Percentiles rank a stretch among this genome's conserved stretches.
Conservation (phyloP, 1,140 invertebrate genomes). For the Sarcophaga bullata region DNA sequence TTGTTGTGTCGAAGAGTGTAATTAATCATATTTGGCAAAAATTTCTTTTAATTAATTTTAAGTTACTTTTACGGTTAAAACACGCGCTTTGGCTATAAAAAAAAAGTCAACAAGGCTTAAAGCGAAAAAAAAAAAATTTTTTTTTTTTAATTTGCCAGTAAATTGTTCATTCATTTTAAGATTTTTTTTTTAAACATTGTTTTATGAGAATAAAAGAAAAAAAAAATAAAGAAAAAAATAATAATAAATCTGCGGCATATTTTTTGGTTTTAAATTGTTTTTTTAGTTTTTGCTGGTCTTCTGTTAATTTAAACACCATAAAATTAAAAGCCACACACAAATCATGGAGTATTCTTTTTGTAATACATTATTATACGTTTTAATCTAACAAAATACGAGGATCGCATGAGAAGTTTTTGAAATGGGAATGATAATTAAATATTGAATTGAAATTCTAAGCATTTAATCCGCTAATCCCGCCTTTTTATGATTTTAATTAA, state of each 20-base stretch:
- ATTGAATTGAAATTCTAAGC: too few species aligned
- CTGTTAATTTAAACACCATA: constrained; percentile 15
- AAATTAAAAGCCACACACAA: neutral
- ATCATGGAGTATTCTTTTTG: neutral
- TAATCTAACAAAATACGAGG: too few species aligned
- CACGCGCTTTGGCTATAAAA: constrained; percentile 9
- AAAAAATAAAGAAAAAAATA: neutral
- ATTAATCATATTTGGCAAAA: neutral
- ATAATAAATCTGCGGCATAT: constrained; percentile 2
- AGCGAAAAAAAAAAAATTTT: neutral
- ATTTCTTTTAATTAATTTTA: constrained; percentile 3
- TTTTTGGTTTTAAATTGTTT: neutral
- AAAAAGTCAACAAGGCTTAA: neutral
- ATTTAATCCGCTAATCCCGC: too few species aligned
- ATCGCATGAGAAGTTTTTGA: too few species aligned
- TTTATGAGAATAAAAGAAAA: neutral
- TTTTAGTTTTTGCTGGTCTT: neutral
- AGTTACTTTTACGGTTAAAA: neutral
- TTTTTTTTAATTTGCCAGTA: neutral
- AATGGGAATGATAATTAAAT: too few species aligned
- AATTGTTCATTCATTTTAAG: neutral
- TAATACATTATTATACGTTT: neutral
- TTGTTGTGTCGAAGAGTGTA: too few species aligned
- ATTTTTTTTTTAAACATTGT: neutral
- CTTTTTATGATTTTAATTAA: too few species aligned